Percentiles rank a stretch among this genome's conserved stretches.
phyloP scores from a whole-genome alignment of 1,140 invertebrate genomes.

The Doryteuthis pealeii region DNA sequence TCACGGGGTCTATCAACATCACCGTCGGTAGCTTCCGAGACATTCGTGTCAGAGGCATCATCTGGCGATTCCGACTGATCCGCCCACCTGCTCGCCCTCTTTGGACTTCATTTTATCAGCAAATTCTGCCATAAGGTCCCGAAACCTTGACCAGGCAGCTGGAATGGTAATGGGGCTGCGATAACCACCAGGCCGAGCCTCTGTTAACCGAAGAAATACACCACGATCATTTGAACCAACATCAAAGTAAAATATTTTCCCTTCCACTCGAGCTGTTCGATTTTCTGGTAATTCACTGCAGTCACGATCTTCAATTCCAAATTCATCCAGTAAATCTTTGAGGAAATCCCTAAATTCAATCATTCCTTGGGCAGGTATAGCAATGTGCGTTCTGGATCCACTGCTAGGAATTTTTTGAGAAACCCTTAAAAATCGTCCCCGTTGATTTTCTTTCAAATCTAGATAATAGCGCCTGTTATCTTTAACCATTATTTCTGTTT shows the following conservation, averaged over 20 bases:
- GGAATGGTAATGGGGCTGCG: conserved; percentile 97
- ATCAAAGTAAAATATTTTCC: conserved; percentile 99
- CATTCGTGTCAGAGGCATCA: conserved; percentile 23
- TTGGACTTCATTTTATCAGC: conserved; percentile 35
- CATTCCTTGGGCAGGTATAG: too few species aligned
- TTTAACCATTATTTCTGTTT: too few species aligned
- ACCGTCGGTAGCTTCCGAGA: too few species aligned
- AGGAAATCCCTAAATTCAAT: too few species aligned
- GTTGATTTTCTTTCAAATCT: too few species aligned
- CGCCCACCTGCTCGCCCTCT: conserved; percentile 22
- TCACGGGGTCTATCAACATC: too few species aligned
- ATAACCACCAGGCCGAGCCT: conserved; percentile 67
- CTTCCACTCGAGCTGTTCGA: conserved; percentile 93
- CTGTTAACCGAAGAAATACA: conserved; percentile 97
- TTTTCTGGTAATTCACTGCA: conserved; percentile 73
- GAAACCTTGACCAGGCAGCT: conserved; percentile 94
- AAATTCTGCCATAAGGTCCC: conserved; percentile 88
- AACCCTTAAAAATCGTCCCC: too few species aligned
- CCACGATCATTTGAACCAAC: conserved; percentile 98
- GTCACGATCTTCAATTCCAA: too few species aligned
- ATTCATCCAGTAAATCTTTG: too few species aligned
- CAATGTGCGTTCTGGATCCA: too few species aligned
- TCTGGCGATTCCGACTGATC: conserved; percentile 17
- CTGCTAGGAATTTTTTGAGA: too few species aligned
- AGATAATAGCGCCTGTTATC: too few species aligned